phyloP scores from a whole-genome alignment of 2,888 invertebrate genomes.

The Pardosa pseudoannulata region DNA sequence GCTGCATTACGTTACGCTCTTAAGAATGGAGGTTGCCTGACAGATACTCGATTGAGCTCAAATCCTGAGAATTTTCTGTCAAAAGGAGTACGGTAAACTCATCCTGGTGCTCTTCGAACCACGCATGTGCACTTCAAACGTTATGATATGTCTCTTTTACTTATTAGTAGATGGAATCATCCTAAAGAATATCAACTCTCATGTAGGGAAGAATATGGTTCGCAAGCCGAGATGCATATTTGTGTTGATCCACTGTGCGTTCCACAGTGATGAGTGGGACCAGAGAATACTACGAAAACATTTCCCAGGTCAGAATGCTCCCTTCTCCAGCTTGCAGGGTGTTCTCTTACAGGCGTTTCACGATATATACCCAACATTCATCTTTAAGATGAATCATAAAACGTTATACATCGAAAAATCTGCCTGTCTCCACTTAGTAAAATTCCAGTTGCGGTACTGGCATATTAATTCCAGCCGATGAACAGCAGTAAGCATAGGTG shows the following conservation, averaged over 20 bases:
- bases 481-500: slow-evolving; percentile 19
- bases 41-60: slow-evolving; percentile 12
- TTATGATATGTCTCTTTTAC: slow-evolving; percentile 11
- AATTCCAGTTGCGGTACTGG: background rate
- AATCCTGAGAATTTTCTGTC: background rate
- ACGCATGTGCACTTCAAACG: background rate
- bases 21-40: slow-evolving; percentile 1
- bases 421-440: slow-evolving; percentile 15
- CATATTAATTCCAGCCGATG: background rate
- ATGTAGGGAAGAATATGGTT: slow-evolving; percentile 3
- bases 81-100: background rate
- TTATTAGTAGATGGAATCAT: background rate
- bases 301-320: background rate
- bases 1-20: background rate
- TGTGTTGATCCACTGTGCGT: slow-evolving; percentile 4
- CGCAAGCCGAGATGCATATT: slow-evolving; percentile 4
- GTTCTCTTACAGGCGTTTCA: slow-evolving; percentile 13
- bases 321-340: background rate
- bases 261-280: slow-evolving; percentile 12
- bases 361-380: background rate
- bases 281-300: slow-evolving; percentile 18
- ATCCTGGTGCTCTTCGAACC: slow-evolving; percentile 18
- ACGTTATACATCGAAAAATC: slow-evolving; percentile 1
- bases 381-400: slow-evolving; percentile 12
- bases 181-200: slow-evolving; percentile 12